Evolutionary conservation across 2,797 vertebrate species (phyloP).

Genomic region (Margarornis squamiger): DNA sequence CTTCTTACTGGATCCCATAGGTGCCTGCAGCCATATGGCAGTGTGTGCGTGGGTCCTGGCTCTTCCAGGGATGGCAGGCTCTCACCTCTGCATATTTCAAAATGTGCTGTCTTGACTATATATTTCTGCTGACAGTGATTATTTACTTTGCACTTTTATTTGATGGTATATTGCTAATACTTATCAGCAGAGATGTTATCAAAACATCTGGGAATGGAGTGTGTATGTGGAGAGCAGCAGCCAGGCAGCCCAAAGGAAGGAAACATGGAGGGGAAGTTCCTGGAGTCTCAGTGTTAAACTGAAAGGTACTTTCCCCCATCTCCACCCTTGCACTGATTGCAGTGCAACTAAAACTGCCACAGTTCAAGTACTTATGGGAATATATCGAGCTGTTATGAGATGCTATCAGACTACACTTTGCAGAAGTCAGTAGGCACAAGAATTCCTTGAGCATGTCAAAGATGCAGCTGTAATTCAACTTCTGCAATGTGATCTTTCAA

Average conservation of each 20-base stretch:
- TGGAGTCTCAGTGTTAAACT: not conserved
- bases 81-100: constrained; percentile 31
- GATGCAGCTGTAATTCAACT: not conserved
- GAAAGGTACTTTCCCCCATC: not conserved
- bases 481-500: not conserved
- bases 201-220: constrained; percentile 33
- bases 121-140: constrained; percentile 62
- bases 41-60: not conserved
- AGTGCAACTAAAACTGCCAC: not conserved
- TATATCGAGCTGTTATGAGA: not conserved
- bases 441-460: not conserved
- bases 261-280: not conserved
- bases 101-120: not conserved
- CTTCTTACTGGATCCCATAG: not conserved
- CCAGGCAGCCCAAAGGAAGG: not conserved
- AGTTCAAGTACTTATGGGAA: constrained; percentile 1
- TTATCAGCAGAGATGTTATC: constrained; percentile 44
- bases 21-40: constrained; percentile 38
- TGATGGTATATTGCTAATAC: constrained; percentile 9
- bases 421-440: not conserved
- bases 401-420: not conserved
- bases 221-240: not conserved
- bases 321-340: not conserved
- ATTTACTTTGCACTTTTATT: constrained; percentile 56
- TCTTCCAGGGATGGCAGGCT: constrained; percentile 19